A percentile compares a stretch with the other conserved stretches of the same genome.
Evolutionary conservation across 1,140 invertebrate species (phyloP).

Genomic region (Drosophila trapezifrons): DNA sequence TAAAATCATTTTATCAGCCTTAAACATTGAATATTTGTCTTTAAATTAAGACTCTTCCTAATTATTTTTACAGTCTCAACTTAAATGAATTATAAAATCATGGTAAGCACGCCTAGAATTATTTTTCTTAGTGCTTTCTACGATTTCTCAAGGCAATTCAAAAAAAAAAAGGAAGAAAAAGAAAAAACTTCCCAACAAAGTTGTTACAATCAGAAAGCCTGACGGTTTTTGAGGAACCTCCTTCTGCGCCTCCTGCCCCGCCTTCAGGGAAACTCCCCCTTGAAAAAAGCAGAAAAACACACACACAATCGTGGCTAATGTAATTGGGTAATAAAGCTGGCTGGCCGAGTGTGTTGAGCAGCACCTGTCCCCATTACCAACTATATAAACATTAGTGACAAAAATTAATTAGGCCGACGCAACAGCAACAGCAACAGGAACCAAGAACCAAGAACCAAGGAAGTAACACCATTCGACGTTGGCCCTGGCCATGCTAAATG

Average conservation of each 20-base stretch:
- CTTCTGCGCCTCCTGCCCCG: not conserved
- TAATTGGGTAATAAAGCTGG: slow-evolving; percentile 75
- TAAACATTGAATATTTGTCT: too few species aligned
- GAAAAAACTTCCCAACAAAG: slow-evolving; percentile 2
- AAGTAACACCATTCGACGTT: slow-evolving; percentile 17
- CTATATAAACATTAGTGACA: slow-evolving; percentile 65
- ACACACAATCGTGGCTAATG: slow-evolving; percentile 60
- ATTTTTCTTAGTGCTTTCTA: not conserved
- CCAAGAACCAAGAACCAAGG: slow-evolving; percentile 3
- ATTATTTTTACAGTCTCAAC: rapidly evolving
- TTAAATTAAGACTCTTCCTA: too few species aligned
- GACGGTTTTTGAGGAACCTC: slow-evolving; percentile 1
- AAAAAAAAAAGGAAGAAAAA: not conserved
- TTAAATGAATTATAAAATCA: not conserved
- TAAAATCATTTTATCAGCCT: too few species aligned
- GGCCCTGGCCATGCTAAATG: slow-evolving; percentile 67
- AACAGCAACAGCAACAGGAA: slow-evolving; percentile 31
- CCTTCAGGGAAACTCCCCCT: not conserved
- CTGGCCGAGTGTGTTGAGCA: slow-evolving; percentile 43
- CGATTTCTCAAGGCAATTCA: slow-evolving; percentile 4
- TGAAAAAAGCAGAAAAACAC: not conserved
- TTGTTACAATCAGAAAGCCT: slow-evolving; percentile 10
- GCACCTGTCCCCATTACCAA: slow-evolving; percentile 45
- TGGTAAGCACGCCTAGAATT: rapidly evolving
- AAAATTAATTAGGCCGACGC: slow-evolving; percentile 72